Percentiles rank a stretch among this genome's conserved stretches.
phyloP scores from a whole-genome alignment of 1,140 invertebrate genomes.

The Papilio polytes region DNA sequence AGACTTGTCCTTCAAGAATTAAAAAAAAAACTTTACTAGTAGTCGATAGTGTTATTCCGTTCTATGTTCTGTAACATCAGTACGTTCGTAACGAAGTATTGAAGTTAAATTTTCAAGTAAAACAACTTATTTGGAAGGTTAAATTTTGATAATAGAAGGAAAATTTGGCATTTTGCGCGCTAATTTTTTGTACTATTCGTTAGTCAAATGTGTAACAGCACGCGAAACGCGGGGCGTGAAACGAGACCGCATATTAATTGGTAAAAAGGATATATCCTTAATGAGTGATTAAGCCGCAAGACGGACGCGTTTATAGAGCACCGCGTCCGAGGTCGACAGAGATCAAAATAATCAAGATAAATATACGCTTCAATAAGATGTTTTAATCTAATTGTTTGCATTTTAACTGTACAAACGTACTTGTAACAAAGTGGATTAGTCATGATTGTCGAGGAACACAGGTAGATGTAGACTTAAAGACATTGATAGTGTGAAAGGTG shows the following conservation, averaged over 20 bases:
- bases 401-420: slow-evolving; percentile 39
- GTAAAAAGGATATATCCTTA: slow-evolving; percentile 79
- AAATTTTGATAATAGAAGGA: background rate
- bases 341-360: slow-evolving; percentile 32
- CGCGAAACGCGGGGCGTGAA: slow-evolving; percentile 63
- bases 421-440: background rate
- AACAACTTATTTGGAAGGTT: too few species aligned
- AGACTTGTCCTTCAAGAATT: too few species aligned
- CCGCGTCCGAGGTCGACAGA: slow-evolving; percentile 29
- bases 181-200: slow-evolving; percentile 13
- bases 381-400: background rate
- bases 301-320: slow-evolving; percentile 32
- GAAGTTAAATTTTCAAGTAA: too few species aligned
- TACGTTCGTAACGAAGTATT: too few species aligned
- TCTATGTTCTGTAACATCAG: too few species aligned
- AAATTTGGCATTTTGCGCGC: background rate
- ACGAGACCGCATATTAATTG: slow-evolving; percentile 72
- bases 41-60: too few species aligned
- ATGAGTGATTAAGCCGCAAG: slow-evolving; percentile 74
- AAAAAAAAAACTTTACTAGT: too few species aligned
- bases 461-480: too few species aligned
- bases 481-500: too few species aligned
- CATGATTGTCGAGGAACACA: too few species aligned
- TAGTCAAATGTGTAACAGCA: slow-evolving; percentile 49
- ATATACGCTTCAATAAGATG: background rate